These are phyloP conservation scores for Eubasilissa regina DNA, from an alignment of 1,140 invertebrate species.

Conservation along the genomic window DNA sequence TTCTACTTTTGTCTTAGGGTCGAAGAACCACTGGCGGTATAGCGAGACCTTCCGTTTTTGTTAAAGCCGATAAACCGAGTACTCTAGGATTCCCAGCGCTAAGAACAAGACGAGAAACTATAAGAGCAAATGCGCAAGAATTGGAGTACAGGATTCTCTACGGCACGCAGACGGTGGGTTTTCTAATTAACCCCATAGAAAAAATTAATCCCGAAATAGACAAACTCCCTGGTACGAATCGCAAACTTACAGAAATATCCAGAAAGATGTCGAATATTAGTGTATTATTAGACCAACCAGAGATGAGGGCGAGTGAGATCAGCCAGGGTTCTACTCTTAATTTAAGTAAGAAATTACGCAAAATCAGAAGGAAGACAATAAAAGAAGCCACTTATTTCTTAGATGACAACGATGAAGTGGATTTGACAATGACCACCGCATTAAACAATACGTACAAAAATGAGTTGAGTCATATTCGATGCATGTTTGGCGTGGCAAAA, in stretches of 20 bases:
- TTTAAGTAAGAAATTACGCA: background rate
- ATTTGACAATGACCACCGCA: conserved; percentile 1
- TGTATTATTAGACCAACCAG: background rate
- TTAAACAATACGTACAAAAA: conserved; percentile 18
- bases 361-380: background rate
- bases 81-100: background rate
- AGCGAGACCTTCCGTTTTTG: no score
- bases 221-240: no score
- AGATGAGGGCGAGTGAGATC: background rate
- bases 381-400: conserved; percentile 13
- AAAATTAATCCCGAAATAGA: no score
- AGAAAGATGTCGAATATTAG: background rate
- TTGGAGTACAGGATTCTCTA: background rate
- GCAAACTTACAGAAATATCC: background rate
- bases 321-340: conserved; percentile 1
- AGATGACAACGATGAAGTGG: conserved; percentile 6
- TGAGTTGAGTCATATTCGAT: conserved; percentile 40
- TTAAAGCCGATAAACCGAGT: no score
- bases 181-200: background rate
- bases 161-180: background rate
- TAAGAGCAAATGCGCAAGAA: background rate
- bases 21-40: no score
- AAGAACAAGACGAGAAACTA: conserved; percentile 10
- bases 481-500: conserved; percentile 43
- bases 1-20: no score